These are phyloP conservation scores for Vidua macroura DNA, from an alignment of 2,113 vertebrate species.

Conservation along the genomic window DNA sequence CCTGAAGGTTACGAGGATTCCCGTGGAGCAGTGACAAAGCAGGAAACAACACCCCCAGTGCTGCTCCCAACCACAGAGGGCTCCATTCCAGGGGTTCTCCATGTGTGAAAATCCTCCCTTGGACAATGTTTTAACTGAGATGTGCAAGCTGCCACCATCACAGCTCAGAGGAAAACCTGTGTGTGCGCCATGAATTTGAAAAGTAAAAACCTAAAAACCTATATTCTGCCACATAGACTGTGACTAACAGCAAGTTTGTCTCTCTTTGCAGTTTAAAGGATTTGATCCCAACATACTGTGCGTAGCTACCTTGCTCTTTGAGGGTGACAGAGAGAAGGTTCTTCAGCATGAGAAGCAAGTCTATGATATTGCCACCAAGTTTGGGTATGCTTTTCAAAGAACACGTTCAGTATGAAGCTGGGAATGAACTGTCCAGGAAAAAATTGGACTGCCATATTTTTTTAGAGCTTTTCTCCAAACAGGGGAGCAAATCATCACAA, in stretches of 20 bases:
- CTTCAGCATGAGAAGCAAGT: slow-evolving; percentile 99
- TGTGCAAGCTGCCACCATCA: not conserved
- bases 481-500: not conserved
- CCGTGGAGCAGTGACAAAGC: not conserved
- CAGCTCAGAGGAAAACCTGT: not conserved
- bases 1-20: not conserved
- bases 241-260: not conserved
- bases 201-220: not conserved
- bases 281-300: slow-evolving; percentile 91
- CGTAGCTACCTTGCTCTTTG: slow-evolving; percentile 94
- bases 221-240: not conserved
- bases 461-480: not conserved
- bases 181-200: not conserved
- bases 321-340: slow-evolving; percentile 94
- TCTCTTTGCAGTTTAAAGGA: slow-evolving; percentile 91
- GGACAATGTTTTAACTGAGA: not conserved
- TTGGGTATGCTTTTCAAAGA: slow-evolving; percentile 83
- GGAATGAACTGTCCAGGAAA: not conserved
- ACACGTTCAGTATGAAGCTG: not conserved
- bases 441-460: not conserved
- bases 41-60: fast-evolving
- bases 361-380: slow-evolving; percentile 97
- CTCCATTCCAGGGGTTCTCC: not conserved
- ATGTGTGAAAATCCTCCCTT: not conserved
- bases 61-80: not conserved